Evolutionary conservation across 2,888 invertebrate genomes (phyloP).

Genomic region (Watsonalla cultraria): DNA sequence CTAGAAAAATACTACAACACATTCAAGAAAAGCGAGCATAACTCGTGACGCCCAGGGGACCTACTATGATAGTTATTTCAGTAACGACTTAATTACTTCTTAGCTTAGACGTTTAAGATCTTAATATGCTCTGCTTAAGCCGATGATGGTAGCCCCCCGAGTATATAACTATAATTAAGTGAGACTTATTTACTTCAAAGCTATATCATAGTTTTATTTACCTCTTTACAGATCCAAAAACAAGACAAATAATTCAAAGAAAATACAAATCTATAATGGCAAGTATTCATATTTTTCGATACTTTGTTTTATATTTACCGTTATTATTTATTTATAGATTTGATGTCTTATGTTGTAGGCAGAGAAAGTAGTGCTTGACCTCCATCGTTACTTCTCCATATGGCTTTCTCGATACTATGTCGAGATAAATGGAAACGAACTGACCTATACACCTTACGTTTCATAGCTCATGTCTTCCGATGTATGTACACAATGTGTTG

Average conservation of each 20-base stretch:
- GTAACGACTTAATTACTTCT: too few species aligned
- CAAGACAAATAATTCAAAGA: constrained; percentile 96
- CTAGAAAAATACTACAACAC: too few species aligned
- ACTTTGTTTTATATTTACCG: constrained; percentile 31
- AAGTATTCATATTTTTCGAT: constrained; percentile 63
- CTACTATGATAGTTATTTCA: too few species aligned
- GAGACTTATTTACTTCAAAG: neutral
- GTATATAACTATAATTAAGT: too few species aligned
- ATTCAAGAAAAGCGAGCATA: too few species aligned
- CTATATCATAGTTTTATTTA: neutral
- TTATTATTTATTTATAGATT: constrained; percentile 34
- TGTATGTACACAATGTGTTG: constrained; percentile 61
- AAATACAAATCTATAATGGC: constrained; percentile 99
- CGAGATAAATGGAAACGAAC: constrained; percentile 55
- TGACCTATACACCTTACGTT: constrained; percentile 60
- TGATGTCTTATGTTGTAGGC: constrained; percentile 82
- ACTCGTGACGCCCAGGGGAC: too few species aligned
- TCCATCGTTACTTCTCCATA: constrained; percentile 89
- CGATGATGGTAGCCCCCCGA: too few species aligned
- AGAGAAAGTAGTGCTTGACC: constrained; percentile 84
- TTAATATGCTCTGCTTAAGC: too few species aligned
- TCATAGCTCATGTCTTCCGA: constrained; percentile 50
- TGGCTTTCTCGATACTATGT: constrained; percentile 78
- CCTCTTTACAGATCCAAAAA: constrained; percentile 94
- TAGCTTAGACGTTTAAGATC: too few species aligned